Percentiles rank a stretch among this genome's conserved stretches.
Conservation (phyloP, 2,113 vertebrate genomes). For the Tyto alba region DNA sequence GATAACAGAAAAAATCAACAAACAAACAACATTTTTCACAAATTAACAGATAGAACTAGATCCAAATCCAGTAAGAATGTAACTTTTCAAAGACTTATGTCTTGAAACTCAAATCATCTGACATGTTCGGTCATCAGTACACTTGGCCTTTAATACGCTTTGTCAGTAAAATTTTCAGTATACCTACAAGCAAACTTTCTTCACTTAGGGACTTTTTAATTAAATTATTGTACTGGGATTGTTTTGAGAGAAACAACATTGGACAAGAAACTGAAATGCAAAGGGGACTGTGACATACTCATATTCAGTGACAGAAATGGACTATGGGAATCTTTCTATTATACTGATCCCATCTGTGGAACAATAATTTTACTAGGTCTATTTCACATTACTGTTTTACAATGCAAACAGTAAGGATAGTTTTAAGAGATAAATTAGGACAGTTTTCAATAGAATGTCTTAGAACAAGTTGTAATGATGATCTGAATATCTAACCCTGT, state of each 20-base stretch:
- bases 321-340: background rate
- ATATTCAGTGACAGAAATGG: background rate
- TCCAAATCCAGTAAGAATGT: background rate
- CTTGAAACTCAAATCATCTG: background rate
- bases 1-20: background rate
- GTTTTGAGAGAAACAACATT: background rate
- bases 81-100: background rate
- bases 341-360: background rate
- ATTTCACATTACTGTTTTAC: background rate
- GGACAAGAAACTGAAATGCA: background rate
- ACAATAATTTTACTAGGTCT: background rate
- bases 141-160: background rate
- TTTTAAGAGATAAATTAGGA: background rate
- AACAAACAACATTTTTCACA: background rate
- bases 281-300: background rate
- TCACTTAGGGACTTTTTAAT: background rate
- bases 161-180: background rate
- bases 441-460: background rate
- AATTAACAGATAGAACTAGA: background rate
- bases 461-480: background rate
- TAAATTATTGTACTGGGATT: background rate
- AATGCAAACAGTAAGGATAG: background rate
- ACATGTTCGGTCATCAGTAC: background rate
- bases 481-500: background rate
- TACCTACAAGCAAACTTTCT: background rate